Conservation (phyloP, 2,797 vertebrate genomes). For the Pangasius mekongensis region DNA sequence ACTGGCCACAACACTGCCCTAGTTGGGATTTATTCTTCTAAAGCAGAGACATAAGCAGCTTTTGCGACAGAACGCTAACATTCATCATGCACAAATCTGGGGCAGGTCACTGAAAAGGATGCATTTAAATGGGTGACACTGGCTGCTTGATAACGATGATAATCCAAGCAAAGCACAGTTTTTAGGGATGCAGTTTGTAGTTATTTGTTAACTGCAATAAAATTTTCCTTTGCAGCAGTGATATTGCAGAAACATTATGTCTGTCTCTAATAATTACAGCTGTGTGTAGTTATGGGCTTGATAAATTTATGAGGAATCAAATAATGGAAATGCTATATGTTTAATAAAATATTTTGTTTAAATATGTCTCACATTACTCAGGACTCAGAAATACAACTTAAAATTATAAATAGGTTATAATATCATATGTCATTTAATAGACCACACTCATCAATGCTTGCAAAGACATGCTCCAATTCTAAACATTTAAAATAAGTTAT, state of each 20-base stretch:
- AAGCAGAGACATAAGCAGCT: conserved; percentile 57
- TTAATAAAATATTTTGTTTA: neutral
- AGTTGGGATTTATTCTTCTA: conserved; percentile 54
- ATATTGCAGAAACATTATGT: neutral
- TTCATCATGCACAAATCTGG: conserved; percentile 56
- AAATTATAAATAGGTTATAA: neutral
- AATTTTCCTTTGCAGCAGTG: neutral
- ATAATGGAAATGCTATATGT: neutral
- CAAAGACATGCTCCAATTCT: neutral
- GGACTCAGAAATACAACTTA: neutral
- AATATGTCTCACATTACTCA: neutral
- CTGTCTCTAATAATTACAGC: neutral
- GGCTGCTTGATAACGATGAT: conserved; percentile 30
- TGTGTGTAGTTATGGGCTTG: neutral
- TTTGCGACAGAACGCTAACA: conserved; percentile 45
- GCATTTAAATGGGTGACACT: conserved; percentile 7
- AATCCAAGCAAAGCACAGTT: neutral
- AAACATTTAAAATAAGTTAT: neutral
- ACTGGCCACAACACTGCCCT: conserved; percentile 43
- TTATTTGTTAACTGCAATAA: neutral
- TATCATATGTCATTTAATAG: neutral
- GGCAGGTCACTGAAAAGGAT: conserved; percentile 41
- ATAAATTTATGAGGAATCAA: neutral
- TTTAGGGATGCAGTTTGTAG: neutral
- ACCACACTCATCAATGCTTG: neutral